A percentile compares a stretch with the other conserved stretches of the same genome.
These are phyloP conservation scores for Amblyjoppa fuscipennis DNA, from an alignment of 2,888 invertebrate genomes.

Conservation along the genomic window DNA sequence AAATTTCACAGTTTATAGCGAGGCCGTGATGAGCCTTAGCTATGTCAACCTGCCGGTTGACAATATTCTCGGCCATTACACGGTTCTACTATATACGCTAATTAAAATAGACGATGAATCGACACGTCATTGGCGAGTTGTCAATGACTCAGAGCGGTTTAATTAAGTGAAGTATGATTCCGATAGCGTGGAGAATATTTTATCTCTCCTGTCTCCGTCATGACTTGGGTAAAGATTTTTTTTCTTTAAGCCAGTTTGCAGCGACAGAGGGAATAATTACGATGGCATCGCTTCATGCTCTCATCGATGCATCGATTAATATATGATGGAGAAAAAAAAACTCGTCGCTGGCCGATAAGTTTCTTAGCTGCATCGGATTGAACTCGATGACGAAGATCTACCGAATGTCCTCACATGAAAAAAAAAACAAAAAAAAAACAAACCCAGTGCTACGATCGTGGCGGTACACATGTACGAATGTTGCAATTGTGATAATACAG, in stretches of 20 bases:
- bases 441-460: background rate
- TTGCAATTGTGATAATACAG: conserved; percentile 39
- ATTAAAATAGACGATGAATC: background rate
- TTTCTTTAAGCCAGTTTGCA: background rate
- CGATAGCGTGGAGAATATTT: conserved; percentile 15
- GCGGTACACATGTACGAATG: background rate
- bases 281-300: background rate
- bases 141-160: conserved; percentile 23
- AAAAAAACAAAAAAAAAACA: background rate
- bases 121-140: background rate
- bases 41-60: background rate
- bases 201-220: background rate
- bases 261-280: conserved; percentile 12
- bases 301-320: conserved; percentile 16
- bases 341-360: background rate
- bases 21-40: no score
- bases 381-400: conserved; percentile 48
- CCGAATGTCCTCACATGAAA: background rate
- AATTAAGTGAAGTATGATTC: conserved; percentile 57
- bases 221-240: background rate
- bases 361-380: conserved; percentile 31
- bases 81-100: background rate
- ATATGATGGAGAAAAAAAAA: conserved; percentile 12
- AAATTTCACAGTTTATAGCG: no score
- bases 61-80: background rate